phyloP scores from a whole-genome alignment of 1,140 invertebrate species.

The Kradibia gibbosae region DNA sequence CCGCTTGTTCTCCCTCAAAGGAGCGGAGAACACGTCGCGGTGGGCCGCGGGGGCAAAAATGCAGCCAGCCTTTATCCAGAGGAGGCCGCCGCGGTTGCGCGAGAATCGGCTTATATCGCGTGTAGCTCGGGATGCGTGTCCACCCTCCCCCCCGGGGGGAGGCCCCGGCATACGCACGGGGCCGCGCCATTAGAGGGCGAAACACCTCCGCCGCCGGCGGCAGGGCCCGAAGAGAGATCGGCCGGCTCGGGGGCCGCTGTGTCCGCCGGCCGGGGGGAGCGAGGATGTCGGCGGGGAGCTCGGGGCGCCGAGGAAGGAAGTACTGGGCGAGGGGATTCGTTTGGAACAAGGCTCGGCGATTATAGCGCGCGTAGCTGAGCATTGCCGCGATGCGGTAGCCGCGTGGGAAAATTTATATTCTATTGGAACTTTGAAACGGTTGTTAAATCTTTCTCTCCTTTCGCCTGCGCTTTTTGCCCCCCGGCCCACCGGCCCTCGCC shows the following conservation, averaged over 20 bases:
- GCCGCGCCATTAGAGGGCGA: background rate
- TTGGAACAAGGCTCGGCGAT: background rate
- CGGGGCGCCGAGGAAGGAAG: background rate
- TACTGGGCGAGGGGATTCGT: background rate
- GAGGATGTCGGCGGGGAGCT: background rate
- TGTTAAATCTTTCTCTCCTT: conserved; percentile 40
- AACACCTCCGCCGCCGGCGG: background rate
- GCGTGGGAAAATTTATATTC: conserved; percentile 51
- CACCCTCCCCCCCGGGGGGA: too few relatives aligned
- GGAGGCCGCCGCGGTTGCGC: background rate
- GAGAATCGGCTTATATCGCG: background rate
- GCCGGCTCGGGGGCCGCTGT: background rate
- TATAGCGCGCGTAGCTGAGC: background rate
- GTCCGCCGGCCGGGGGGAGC: background rate
- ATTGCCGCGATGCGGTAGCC: conserved; percentile 18
- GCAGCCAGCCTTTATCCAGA: background rate
- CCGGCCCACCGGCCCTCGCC: too few relatives aligned
- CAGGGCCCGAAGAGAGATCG: too few relatives aligned
- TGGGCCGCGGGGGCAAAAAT: background rate
- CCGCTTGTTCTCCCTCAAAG: conserved; percentile 18
- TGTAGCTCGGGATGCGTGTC: background rate
- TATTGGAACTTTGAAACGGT: conserved; percentile 40
- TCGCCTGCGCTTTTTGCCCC: conserved; percentile 19
- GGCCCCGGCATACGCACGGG: too few relatives aligned
- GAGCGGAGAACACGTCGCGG: background rate